Base-by-base conservation (phyloP, 2,888 invertebrate species). In the Lapara coniferarum region DNA sequence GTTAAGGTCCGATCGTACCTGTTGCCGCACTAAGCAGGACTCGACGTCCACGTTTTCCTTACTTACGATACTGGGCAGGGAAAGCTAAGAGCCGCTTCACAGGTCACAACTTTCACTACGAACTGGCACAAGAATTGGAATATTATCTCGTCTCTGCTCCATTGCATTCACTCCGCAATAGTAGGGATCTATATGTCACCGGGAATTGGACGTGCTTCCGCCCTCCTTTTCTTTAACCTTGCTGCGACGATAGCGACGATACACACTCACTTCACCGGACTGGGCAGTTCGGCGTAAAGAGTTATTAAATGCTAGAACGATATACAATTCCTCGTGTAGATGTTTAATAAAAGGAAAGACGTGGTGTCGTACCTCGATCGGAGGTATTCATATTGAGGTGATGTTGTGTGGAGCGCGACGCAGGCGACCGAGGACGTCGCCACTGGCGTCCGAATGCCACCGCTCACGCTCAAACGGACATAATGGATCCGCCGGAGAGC, bases 401-500 rank as follows among this genome's bases (percentile, higher is more conserved):
- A 77, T 81, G 84, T 81, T 78, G 85, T 78, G 81, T 74, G 81
- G 84, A 87, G 89, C 88, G 88, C 88, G 86, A 80, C 86, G 83
- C 86, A 90, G 84, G 89, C 89, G 87, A 89, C 91, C 90, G 90
- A 81, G 88, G 88, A 87, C 89, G 90, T 89, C 90, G 89, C 91
- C 91, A 90, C 89, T 87, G 85, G 86, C 90, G 90, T 89, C 90
- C 89, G 90, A 92, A 92, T 92, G 91, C 88, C 89, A 84, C 85
- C 84, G 87, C 84, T 89, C 86, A 85, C 91, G 84, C 85, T 91
- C 89, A 89, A 87, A 85, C 82, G 87, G 82, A 85, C 91, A 92
- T 92, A 92, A 92, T 93, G 89, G 89, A 87, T 88, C 88, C 87
- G 87, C 80, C 91, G 85, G 89, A 88, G 89, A 89, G 87, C 90